Evolutionary conservation across 37 sponge, comb jelly and placozoan species (phyloP).

Genomic region (Mnemiopsis leidyi): DNA sequence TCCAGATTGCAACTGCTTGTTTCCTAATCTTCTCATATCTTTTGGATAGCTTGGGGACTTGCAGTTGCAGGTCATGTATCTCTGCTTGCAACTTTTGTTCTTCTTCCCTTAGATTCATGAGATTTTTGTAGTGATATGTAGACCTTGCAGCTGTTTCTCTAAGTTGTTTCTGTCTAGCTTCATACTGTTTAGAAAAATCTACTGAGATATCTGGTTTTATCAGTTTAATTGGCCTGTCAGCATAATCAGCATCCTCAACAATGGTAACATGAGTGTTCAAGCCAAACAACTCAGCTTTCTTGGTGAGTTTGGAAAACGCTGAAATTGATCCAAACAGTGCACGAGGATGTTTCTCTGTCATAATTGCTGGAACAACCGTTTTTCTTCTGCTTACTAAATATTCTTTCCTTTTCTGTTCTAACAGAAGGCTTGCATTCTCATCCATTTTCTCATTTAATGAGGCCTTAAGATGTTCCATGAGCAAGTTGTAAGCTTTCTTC

Average conservation of each 20-base stretch:
- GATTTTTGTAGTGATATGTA: conserved; percentile 1
- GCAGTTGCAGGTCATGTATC: background rate
- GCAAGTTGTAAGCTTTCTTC: background rate
- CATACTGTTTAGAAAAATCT: conserved; percentile 30
- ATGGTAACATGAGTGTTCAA: conserved; percentile 16
- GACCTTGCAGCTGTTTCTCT: background rate
- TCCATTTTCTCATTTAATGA: background rate
- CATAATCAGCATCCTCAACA: background rate
- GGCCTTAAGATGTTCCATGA: conserved; percentile 7
- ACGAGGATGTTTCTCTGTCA: conserved; percentile 59
- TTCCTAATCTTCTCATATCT: conserved; percentile 10
- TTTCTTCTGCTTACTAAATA: background rate
- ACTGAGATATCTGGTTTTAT: conserved; percentile 7
- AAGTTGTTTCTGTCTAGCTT: background rate
- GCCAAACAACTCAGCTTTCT: conserved; percentile 48
- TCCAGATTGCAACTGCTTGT: conserved; percentile 46
- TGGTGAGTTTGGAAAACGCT: conserved; percentile 12
- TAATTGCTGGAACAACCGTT: conserved; percentile 16
- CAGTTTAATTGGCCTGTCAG: background rate
- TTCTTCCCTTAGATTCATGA: conserved; percentile 24
- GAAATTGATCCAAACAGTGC: conserved; percentile 50
- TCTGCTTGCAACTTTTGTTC: conserved; percentile 55
- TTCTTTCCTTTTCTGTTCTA: background rate
- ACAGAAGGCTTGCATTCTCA: background rate
- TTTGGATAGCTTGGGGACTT: conserved; percentile 1